phyloP scores from a whole-genome alignment of 2,797 vertebrate genomes.

The Toxotes lorentzi region DNA sequence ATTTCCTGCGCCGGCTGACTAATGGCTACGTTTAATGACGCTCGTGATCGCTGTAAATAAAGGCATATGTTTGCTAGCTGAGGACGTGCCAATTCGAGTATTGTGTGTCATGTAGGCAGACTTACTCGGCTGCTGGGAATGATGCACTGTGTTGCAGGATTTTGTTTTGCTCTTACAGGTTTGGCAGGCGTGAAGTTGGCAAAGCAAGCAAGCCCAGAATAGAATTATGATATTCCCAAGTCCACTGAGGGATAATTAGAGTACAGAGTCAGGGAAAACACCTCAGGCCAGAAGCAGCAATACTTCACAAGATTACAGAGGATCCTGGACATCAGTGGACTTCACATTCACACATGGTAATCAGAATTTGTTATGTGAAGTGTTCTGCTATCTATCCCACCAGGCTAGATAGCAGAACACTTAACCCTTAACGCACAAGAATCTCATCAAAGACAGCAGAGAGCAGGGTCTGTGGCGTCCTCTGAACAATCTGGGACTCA shows the following conservation, averaged over 20 bases:
- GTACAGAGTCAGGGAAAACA: conserved; percentile 16
- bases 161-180: conserved; percentile 54
- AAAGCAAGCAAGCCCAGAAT: conserved; percentile 29
- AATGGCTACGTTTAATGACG: conserved; percentile 59
- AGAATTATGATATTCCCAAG: conserved; percentile 37
- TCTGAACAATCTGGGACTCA: conserved; percentile 16
- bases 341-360: neutral
- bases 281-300: conserved; percentile 8
- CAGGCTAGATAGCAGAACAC: neutral
- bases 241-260: conserved; percentile 42
- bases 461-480: conserved; percentile 3
- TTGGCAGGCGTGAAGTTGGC: conserved; percentile 54
- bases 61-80: conserved; percentile 72
- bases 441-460: conserved; percentile 19
- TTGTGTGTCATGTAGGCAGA: conserved; percentile 37
- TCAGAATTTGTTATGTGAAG: conserved; percentile 12
- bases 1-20: conserved; percentile 64
- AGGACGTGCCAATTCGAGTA: conserved; percentile 33
- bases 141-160: conserved; percentile 38
- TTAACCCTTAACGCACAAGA: neutral
- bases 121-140: conserved; percentile 50
- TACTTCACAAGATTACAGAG: conserved; percentile 3
- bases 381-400: no score
- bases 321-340: conserved; percentile 5
- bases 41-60: conserved; percentile 75